Evolutionary conservation across 2,888 invertebrate species (phyloP).

Genomic region (Geotrupes spiniger): DNA sequence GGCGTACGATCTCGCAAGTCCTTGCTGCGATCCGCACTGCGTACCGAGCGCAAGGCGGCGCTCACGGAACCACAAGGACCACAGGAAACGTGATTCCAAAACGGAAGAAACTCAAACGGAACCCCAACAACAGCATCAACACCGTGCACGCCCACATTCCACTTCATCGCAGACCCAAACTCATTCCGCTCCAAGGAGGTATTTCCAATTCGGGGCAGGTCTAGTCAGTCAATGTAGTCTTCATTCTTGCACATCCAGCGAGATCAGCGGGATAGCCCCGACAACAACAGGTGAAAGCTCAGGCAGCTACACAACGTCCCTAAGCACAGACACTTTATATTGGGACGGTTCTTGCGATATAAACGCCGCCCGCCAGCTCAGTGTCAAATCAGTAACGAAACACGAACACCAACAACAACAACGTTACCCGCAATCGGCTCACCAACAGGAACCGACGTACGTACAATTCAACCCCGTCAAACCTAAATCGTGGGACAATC

Average conservation of each 20-base stretch:
- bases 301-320: constrained; percentile 78
- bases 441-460: constrained; percentile 47
- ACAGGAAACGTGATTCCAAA: constrained; percentile 51
- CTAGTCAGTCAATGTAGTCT: constrained; percentile 77
- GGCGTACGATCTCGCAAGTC: constrained; percentile 82
- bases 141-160: constrained; percentile 27
- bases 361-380: constrained; percentile 45
- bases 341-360: constrained; percentile 62
- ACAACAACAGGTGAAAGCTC: constrained; percentile 66
- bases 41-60: constrained; percentile 63
- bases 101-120: constrained; percentile 51
- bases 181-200: constrained; percentile 50
- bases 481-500: constrained; percentile 88
- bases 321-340: constrained; percentile 83
- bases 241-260: constrained; percentile 79
- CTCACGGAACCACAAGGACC: constrained; percentile 60
- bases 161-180: constrained; percentile 36
- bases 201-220: constrained; percentile 65
- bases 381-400: constrained; percentile 51
- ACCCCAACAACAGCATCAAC: constrained; percentile 43
- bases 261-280: constrained; percentile 61
- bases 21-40: constrained; percentile 83
- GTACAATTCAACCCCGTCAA: constrained; percentile 58
- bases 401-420: constrained; percentile 41
- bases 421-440: constrained; percentile 40